These are phyloP conservation scores for Auanema freiburgensis DNA, from an alignment of 2,888 invertebrate species.

Conservation along the genomic window DNA sequence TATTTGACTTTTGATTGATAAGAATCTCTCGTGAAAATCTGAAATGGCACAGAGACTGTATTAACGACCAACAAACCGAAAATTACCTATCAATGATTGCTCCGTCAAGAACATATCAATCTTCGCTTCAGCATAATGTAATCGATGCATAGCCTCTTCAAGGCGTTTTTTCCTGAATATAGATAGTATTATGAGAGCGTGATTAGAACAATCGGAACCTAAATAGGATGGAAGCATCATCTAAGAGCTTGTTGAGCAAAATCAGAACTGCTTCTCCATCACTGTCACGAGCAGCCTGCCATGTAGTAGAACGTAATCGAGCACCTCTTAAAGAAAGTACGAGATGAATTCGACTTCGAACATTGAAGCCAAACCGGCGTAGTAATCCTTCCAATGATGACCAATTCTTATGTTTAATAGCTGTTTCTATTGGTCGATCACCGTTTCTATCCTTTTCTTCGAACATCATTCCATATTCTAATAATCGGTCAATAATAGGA, in stretches of 20 bases:
- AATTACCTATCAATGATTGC: too few species aligned
- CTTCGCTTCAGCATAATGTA: conserved; percentile 21
- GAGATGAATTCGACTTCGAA: background rate
- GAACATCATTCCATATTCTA: conserved; percentile 21
- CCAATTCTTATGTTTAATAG: conserved; percentile 17
- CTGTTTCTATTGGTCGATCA: conserved; percentile 21
- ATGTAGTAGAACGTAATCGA: conserved; percentile 17
- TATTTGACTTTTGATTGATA: conserved; percentile 8
- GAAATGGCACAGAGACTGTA: too few species aligned
- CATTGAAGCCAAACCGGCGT: conserved; percentile 4
- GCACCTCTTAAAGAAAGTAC: conserved; percentile 16
- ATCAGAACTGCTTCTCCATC: conserved; percentile 15
- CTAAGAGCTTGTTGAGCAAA: conserved; percentile 18
- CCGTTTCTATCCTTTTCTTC: conserved; percentile 22
- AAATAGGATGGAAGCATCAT: conserved; percentile 21
- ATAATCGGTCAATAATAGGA: conserved; percentile 14
- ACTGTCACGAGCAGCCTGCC: conserved; percentile 11
- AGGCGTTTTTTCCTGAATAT: conserved; percentile 17
- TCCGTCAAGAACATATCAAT: conserved; percentile 11
- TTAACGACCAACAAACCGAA: background rate
- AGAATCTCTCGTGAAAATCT: conserved; percentile 3
- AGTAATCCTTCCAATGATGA: conserved; percentile 16
- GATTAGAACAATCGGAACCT: conserved; percentile 2
- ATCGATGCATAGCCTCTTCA: conserved; percentile 23
- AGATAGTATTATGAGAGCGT: background rate